Evolutionary conservation across 1,140 invertebrate species (phyloP), one percentile per base, ranked within the genome.

Genomic region (Drosophila gunungcola): DNA sequence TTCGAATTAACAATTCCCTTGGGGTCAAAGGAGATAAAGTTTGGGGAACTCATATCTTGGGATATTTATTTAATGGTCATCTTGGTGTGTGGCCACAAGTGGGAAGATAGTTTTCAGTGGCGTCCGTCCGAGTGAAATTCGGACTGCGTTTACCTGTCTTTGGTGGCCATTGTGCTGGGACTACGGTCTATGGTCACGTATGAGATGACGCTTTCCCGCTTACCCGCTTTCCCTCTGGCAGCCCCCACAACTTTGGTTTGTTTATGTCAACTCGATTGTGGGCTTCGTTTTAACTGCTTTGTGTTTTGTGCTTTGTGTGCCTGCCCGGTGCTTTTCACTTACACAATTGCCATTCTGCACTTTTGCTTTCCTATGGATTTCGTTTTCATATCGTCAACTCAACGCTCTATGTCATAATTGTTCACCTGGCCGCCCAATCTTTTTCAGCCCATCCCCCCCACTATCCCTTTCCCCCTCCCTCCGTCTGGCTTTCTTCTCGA

Each of bases 381-480:
- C 73, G 67, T 78, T 85, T 85, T 85, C 58, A 78, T 67, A 52
- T 58, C 34, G 41, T 57, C 73, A 64, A 60, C 62, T 32, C 41
- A 3, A 42, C 68, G 55, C 69, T 76, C 72, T 84, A 84, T 84
- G 77, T 84, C 81, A 80, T 84, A 84, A 84, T 85, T 85, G 81
- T 72, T 70, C 69, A 52, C 60, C 64, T 48, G 25, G 13, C 54
- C 7, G 48, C 63, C 51, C 51, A 56, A 55, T 68, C 65, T 53
- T 16, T 21, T 21, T 16, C 29, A 13, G 5, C 12, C 25, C 34
- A n/a, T n/a, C 21, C 7, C 39, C 43, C 21, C 27, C 27, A 29
- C n/a, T n/a, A n/a, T n/a, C n/a, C n/a, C n/a, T n/a, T n/a, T n/a
- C n/a, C n/a, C 36, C 13, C 32, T 9, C 10, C 21, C 58, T 42